phyloP scores from a whole-genome alignment of 1,140 invertebrate species.

The Apis florea region DNA sequence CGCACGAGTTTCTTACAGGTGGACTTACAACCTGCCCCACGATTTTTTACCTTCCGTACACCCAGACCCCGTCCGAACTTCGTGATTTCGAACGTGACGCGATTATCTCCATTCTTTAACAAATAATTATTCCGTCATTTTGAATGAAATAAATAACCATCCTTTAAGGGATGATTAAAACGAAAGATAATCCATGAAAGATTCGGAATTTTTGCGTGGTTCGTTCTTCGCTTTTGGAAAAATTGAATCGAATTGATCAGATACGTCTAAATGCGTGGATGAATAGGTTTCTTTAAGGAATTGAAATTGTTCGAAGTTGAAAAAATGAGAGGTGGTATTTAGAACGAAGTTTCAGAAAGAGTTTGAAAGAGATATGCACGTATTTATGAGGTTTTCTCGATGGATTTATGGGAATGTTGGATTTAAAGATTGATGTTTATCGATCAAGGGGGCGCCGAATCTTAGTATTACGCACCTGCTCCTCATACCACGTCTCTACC shows the following conservation, averaged over 20 bases:
- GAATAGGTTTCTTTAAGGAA: background rate
- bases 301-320: too few relatives aligned
- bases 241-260: background rate
- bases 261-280: background rate
- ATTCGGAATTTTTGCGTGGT: too few relatives aligned
- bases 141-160: background rate
- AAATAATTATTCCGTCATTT: background rate
- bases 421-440: slow-evolving; percentile 19
- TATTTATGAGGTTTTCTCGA: too few relatives aligned
- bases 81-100: slow-evolving; percentile 9
- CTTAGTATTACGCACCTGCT: slow-evolving; percentile 70
- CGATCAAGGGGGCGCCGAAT: slow-evolving; percentile 42
- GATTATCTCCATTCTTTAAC: background rate
- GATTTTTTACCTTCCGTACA: slow-evolving; percentile 48
- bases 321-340: too few relatives aligned
- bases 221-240: too few relatives aligned
- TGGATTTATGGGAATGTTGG: background rate
- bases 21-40: slow-evolving; percentile 60
- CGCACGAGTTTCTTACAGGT: slow-evolving; percentile 56
- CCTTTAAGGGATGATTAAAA: too few relatives aligned
- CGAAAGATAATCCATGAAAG: background rate
- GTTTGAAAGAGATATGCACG: too few relatives aligned
- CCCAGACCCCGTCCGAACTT: background rate
- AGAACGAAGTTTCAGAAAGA: too few relatives aligned
- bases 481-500: slow-evolving; percentile 74